Percentiles rank a stretch among this genome's conserved stretches.
Conservation (phyloP, 2,797 vertebrate species). For the Rhinatrema bivittatum region DNA sequence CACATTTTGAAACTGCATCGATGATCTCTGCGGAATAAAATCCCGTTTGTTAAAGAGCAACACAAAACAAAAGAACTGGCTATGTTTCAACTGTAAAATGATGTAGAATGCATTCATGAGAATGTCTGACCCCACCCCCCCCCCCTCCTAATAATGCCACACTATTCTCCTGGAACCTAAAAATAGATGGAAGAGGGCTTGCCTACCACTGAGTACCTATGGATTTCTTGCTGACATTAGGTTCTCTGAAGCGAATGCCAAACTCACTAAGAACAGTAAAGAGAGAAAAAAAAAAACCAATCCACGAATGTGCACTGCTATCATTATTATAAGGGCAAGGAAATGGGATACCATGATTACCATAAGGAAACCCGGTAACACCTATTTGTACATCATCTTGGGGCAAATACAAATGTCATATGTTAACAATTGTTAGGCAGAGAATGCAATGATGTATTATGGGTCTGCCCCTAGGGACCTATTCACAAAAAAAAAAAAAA, state of each 20-base stretch:
- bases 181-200: constrained; percentile 41
- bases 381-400: constrained; percentile 41
- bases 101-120: too few relatives aligned
- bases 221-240: constrained; percentile 59
- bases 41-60: too few relatives aligned
- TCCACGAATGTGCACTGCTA: constrained; percentile 32
- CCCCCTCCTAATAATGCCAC: too few relatives aligned
- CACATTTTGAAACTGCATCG: too few relatives aligned
- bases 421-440: constrained; percentile 37
- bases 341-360: constrained; percentile 43
- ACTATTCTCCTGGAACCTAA: constrained; percentile 41
- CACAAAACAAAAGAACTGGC: too few relatives aligned
- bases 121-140: too few relatives aligned
- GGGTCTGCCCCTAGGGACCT: constrained; percentile 13
- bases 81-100: too few relatives aligned
- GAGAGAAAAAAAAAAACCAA: constrained; percentile 4
- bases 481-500: constrained; percentile 1
- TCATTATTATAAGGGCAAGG: constrained; percentile 42
- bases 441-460: constrained; percentile 18
- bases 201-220: constrained; percentile 24
- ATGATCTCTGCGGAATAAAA: too few relatives aligned
- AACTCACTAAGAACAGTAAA: constrained; percentile 31
- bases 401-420: constrained; percentile 38
- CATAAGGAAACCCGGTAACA: constrained; percentile 40
- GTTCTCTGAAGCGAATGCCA: constrained; percentile 55